phyloP scores from a whole-genome alignment of 2,888 invertebrate species.

The Xanthia icteritia region DNA sequence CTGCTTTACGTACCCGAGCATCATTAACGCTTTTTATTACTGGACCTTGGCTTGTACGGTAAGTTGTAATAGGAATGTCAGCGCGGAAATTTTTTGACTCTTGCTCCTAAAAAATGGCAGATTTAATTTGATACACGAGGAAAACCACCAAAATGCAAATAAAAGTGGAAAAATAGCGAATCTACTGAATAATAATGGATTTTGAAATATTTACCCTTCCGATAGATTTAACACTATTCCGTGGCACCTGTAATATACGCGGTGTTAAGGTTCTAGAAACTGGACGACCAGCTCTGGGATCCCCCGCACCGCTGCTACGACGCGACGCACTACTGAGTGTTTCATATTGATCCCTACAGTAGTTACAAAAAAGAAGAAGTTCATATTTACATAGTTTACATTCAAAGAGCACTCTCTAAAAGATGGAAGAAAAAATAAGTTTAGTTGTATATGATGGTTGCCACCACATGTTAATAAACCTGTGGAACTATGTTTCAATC shows the following conservation, averaged over 20 bases:
- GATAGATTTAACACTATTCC: conserved; percentile 62
- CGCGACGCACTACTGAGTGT: conserved; percentile 64
- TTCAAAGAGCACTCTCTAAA: background rate
- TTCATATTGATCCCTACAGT: conserved; percentile 69
- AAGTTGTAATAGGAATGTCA: conserved; percentile 73
- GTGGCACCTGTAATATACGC: conserved; percentile 48
- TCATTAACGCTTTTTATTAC: conserved; percentile 81
- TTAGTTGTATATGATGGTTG: background rate
- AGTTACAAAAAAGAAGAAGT: conserved; percentile 16
- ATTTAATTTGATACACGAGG: background rate
- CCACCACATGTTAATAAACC: background rate
- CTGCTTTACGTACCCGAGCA: conserved; percentile 75
- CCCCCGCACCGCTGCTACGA: conserved; percentile 79
- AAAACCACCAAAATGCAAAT: background rate
- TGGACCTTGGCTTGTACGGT: conserved; percentile 79
- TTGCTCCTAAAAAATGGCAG: conserved; percentile 57
- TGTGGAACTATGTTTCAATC: background rate
- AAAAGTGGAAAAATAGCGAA: too few relatives aligned
- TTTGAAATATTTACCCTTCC: conserved; percentile 55
- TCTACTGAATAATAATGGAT: background rate
- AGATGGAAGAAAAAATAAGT: background rate
- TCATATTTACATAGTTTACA: background rate
- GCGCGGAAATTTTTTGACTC: conserved; percentile 59
- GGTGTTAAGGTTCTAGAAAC: conserved; percentile 61
- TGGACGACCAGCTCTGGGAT: conserved; percentile 72